Conservation (phyloP, 2,797 vertebrate species). For the Acridotheres tristis region DNA sequence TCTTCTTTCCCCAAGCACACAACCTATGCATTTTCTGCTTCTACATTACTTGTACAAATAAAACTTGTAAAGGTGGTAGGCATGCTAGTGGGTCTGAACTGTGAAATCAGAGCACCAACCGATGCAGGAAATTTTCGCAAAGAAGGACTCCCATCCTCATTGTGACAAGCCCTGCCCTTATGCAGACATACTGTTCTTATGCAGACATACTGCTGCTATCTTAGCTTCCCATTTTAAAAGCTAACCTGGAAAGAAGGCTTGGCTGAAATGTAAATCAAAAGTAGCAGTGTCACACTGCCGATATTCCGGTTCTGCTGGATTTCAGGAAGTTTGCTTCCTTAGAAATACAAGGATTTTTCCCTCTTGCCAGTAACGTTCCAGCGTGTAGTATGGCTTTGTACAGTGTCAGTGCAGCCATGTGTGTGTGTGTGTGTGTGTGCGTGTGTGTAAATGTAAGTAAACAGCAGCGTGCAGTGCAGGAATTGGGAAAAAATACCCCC, state of each 20-base stretch:
- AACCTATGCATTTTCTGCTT: constrained; percentile 59
- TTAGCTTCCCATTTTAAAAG: neutral
- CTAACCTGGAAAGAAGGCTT: neutral
- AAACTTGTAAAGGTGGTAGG: constrained; percentile 49
- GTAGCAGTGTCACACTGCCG: neutral
- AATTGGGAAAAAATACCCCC: neutral
- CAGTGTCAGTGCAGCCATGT: neutral
- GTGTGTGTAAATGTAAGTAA: neutral
- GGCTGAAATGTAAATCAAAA: neutral
- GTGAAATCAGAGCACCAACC: constrained; percentile 17
- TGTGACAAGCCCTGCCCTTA: neutral
- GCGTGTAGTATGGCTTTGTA: neutral
- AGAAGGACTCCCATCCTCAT: constrained; percentile 15
- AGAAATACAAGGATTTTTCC: neutral
- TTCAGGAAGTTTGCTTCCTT: neutral
- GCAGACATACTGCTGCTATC: neutral
- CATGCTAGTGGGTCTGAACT: constrained; percentile 55
- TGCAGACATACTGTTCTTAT: neutral
- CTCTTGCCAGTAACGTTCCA: neutral
- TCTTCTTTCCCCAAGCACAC: constrained; percentile 47
- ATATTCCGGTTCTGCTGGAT: neutral
- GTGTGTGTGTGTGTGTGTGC: fast-evolving
- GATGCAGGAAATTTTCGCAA: neutral
- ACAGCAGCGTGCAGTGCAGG: neutral
- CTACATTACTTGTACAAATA: constrained; percentile 67